A percentile compares a stretch with the other conserved stretches of the same genome.
phyloP scores from a whole-genome alignment of 2,797 vertebrate species.

The Cuculus canorus region DNA sequence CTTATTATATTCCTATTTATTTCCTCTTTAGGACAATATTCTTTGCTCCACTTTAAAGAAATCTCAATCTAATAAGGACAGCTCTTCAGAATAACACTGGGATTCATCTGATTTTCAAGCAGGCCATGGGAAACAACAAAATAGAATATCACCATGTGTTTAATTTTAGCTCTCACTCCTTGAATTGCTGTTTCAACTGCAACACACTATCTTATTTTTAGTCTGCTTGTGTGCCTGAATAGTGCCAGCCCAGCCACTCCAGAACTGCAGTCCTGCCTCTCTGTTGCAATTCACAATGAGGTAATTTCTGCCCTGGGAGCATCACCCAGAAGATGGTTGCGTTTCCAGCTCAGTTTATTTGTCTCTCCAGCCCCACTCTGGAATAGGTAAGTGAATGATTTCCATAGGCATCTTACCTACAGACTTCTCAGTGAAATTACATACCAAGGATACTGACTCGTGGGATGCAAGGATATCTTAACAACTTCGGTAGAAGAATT shows the following conservation, averaged over 20 bases:
- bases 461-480: background rate
- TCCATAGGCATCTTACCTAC: background rate
- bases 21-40: background rate
- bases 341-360: background rate
- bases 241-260: background rate
- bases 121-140: slow-evolving; percentile 38
- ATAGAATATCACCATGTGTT: slow-evolving; percentile 22
- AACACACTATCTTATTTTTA: background rate
- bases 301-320: background rate
- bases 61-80: slow-evolving; percentile 13
- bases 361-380: background rate
- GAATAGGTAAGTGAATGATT: background rate
- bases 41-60: slow-evolving; percentile 11
- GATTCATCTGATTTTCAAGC: slow-evolving; percentile 59
- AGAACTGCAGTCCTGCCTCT: background rate
- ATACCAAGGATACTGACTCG: background rate
- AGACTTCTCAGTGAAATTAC: background rate
- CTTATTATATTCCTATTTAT: slow-evolving; percentile 21
- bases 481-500: background rate
- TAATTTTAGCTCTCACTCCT: slow-evolving; percentile 43
- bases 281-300: background rate
- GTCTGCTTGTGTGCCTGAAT: background rate
- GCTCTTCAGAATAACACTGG: slow-evolving; percentile 46
- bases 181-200: background rate
- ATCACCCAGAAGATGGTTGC: background rate